A percentile compares a stretch with the other conserved stretches of the same genome.
phyloP scores from a whole-genome alignment of 2,113 vertebrate species.

The Trichomycterus rosablanca region DNA sequence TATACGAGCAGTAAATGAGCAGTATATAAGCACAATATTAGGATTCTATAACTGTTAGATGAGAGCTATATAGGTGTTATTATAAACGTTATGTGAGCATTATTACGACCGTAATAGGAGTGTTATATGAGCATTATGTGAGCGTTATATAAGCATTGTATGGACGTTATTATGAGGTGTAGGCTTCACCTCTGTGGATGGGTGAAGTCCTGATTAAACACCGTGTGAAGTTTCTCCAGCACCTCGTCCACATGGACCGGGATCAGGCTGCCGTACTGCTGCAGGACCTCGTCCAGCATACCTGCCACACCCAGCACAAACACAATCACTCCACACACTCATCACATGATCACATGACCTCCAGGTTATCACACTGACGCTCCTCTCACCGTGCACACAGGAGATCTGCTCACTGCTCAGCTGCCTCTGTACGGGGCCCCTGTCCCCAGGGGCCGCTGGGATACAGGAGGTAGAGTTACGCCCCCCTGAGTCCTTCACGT shows the following conservation, averaged over 20 bases:
- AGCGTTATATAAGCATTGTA: too few relatives aligned
- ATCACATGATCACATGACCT: too few relatives aligned
- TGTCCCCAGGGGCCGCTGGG: conserved; percentile 11
- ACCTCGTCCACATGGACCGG: conserved; percentile 82
- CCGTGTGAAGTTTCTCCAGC: conserved; percentile 76
- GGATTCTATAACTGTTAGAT: too few relatives aligned
- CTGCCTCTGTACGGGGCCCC: conserved; percentile 26
- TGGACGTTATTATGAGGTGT: too few relatives aligned
- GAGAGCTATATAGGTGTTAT: too few relatives aligned
- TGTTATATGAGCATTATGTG: too few relatives aligned
- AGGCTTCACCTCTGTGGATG: conserved; percentile 77
- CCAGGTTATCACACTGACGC: too few relatives aligned
- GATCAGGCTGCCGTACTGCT: conserved; percentile 84
- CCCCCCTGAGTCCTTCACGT: not conserved
- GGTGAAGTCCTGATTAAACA: conserved; percentile 79
- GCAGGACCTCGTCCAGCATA: conserved; percentile 80
- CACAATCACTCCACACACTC: too few relatives aligned
- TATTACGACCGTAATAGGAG: too few relatives aligned
- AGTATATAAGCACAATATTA: too few relatives aligned
- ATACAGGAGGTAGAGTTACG: conserved; percentile 6
- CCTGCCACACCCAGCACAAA: conserved; percentile 53
- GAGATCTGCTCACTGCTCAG: conserved; percentile 43
- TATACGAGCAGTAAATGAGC: too few relatives aligned
- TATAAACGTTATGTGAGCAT: too few relatives aligned
- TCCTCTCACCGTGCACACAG: conserved; percentile 35